Conservation (phyloP, 2,113 vertebrate genomes). For the Anoplopoma fimbria region DNA sequence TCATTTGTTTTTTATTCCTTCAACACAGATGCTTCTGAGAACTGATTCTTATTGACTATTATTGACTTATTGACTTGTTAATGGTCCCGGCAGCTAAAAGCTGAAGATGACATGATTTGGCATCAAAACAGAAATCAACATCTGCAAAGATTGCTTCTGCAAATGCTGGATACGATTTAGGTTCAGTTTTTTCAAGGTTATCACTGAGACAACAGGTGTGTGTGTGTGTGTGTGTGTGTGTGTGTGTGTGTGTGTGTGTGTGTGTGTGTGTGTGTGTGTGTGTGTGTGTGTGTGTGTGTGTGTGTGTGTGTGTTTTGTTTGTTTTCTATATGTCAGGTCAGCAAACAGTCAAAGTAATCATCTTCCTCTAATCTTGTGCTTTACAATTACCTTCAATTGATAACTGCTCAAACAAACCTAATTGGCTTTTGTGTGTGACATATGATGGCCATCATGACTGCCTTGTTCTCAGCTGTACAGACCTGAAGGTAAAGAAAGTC, state of each 20-base stretch:
- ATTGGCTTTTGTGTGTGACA: slow-evolving; percentile 46
- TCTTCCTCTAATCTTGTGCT: slow-evolving; percentile 21
- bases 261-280: slow-evolving; percentile 11
- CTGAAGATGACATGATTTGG: not conserved
- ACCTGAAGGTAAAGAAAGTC: not conserved
- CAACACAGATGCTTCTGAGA: no score
- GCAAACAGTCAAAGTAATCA: slow-evolving; percentile 55
- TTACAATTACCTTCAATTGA: slow-evolving; percentile 27
- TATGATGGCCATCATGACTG: not conserved
- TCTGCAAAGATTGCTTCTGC: not conserved
- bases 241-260: slow-evolving; percentile 1
- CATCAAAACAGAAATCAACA: not conserved
- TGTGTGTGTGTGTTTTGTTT: slow-evolving; percentile 16
- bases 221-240: slow-evolving; percentile 2
- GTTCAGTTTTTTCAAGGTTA: not conserved
- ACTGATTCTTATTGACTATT: not conserved
- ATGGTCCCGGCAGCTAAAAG: not conserved
- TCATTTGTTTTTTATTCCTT: no score
- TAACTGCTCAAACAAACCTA: slow-evolving; percentile 70
- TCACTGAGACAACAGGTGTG: not conserved
- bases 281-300: slow-evolving; percentile 14
- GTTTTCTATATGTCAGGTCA: not conserved
- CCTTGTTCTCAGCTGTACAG: not conserved
- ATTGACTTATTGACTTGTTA: no score
- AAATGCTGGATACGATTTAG: not conserved